Percentiles rank a stretch among this genome's conserved stretches.
Evolutionary conservation across 2,113 vertebrate genomes (phyloP).

Genomic region (Patagioenas fasciata): DNA sequence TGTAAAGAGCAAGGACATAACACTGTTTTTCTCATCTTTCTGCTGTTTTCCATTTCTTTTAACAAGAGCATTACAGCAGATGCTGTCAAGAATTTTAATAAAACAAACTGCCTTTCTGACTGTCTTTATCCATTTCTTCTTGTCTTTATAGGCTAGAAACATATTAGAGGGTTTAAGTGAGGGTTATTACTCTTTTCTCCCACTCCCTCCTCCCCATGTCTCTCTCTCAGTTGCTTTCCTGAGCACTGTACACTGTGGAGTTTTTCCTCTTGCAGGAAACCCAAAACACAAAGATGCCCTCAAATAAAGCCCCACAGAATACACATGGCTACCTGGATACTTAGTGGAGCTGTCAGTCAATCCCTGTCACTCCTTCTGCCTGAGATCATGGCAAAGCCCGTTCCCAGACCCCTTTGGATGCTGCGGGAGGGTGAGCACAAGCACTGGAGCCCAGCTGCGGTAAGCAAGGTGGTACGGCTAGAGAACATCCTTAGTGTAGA

Average conservation of each 20-base stretch:
- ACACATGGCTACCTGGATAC: background rate
- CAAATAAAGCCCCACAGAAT: background rate
- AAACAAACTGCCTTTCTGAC: constrained; percentile 20
- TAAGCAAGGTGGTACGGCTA: accelerated
- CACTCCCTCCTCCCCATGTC: background rate
- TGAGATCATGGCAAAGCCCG: background rate
- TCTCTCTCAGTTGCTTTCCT: background rate
- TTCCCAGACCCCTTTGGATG: background rate
- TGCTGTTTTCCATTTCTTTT: constrained; percentile 25
- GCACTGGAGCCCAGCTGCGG: accelerated
- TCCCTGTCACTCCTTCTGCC: too few species aligned
- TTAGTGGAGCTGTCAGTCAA: background rate
- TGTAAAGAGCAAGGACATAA: background rate
- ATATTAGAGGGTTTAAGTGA: background rate
- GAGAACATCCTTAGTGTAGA: background rate
- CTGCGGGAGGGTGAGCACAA: accelerated
- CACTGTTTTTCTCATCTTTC: background rate
- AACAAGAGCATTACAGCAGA: constrained; percentile 27
- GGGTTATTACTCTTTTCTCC: background rate
- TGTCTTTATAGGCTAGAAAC: background rate
- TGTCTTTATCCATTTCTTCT: background rate
- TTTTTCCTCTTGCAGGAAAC: background rate
- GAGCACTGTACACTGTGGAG: background rate
- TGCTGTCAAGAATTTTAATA: constrained; percentile 51
- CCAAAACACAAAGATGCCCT: background rate